Conservation (phyloP, 2,797 vertebrate genomes). For the Vipera ursinii region DNA sequence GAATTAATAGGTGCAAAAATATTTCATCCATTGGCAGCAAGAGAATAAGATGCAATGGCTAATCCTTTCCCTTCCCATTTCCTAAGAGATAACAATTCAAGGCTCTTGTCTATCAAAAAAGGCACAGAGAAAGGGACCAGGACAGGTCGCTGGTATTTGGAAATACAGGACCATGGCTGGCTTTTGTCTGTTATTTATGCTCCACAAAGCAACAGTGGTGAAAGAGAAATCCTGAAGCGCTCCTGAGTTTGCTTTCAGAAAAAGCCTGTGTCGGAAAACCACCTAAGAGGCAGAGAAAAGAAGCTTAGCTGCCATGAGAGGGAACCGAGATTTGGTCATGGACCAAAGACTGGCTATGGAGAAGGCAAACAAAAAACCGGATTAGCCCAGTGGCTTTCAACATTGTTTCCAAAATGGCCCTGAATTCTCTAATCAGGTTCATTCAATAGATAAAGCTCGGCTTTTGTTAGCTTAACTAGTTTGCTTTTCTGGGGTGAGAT, state of each 20-base stretch:
- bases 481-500: conserved; percentile 12
- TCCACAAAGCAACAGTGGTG: not conserved
- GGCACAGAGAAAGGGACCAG: not conserved
- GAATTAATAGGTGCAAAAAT: not conserved
- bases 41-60: not conserved
- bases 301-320: conserved; percentile 35
- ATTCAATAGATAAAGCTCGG: conserved; percentile 16
- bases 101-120: conserved; percentile 7
- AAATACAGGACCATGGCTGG: not conserved
- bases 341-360: conserved; percentile 23
- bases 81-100: not conserved
- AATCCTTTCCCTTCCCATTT: not conserved
- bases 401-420: conserved; percentile 32
- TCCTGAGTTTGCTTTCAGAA: conserved; percentile 24
- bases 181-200: conserved; percentile 19
- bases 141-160: conserved; percentile 13
- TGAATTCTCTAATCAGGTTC: conserved; percentile 23
- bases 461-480: conserved; percentile 18
- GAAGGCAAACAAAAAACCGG: conserved; percentile 21
- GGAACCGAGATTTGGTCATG: conserved; percentile 24
- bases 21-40: conserved; percentile 1
- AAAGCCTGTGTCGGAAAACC: conserved; percentile 22
- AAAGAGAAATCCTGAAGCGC: conserved; percentile 21
- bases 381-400: conserved; percentile 35
- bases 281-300: conserved; percentile 33